A percentile compares a stretch with the other conserved stretches of the same genome.
These are phyloP conservation scores for Pseudorasbora parva DNA, from an alignment of 2,113 vertebrate genomes.

Conservation along the genomic window DNA sequence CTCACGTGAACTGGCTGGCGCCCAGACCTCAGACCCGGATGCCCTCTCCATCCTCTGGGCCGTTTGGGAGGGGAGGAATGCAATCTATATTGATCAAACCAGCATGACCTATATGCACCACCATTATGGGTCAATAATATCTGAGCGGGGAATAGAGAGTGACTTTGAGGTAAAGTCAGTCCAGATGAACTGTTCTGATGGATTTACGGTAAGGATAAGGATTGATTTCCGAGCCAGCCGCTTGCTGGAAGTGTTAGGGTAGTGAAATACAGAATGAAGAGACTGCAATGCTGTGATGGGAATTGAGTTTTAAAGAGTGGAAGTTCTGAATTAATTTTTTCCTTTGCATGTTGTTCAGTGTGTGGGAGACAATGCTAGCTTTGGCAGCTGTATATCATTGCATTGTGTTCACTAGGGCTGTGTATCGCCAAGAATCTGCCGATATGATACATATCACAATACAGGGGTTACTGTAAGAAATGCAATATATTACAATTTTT, in stretches of 20 bases:
- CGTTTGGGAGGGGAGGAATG: conserved; percentile 21
- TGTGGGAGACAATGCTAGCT: conserved; percentile 30
- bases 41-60: conserved; percentile 19
- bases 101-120: conserved; percentile 32
- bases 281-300: not conserved
- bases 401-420: not conserved
- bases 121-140: conserved; percentile 30
- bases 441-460: too few species aligned
- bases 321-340: not conserved
- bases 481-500: too few species aligned
- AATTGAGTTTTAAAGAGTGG: not conserved
- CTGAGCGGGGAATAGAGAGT: conserved; percentile 25
- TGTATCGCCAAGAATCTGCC: too few species aligned
- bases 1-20: conserved; percentile 27
- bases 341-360: conserved; percentile 19
- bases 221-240: not conserved
- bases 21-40: conserved; percentile 20
- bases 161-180: conserved; percentile 48
- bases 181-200: not conserved
- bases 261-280: not conserved
- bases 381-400: conserved; percentile 20
- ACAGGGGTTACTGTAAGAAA: too few species aligned
- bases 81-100: conserved; percentile 37
- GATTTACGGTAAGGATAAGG: not conserved
- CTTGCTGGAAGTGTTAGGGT: not conserved